These are phyloP conservation scores for Florisuga fusca DNA, from an alignment of 2,797 vertebrate genomes.

Conservation along the genomic window DNA sequence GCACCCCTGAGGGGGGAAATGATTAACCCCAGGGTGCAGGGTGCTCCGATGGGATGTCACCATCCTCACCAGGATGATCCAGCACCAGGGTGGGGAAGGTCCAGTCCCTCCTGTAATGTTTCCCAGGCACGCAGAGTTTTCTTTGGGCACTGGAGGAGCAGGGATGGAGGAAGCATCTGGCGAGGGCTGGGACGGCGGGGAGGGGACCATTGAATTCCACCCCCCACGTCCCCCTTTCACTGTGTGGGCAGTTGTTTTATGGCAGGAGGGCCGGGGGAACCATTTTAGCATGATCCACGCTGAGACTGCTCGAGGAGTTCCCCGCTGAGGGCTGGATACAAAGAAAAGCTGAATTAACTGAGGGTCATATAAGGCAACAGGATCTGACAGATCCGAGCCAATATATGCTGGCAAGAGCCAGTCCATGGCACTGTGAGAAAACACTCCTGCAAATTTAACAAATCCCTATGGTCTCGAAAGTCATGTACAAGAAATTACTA, in stretches of 20 bases:
- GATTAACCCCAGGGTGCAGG: neutral
- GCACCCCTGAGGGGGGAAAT: neutral
- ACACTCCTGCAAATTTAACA: slow-evolving; percentile 73
- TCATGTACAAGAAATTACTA: slow-evolving; percentile 73
- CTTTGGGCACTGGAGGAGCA: neutral
- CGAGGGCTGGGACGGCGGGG: neutral
- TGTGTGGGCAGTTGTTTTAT: slow-evolving; percentile 54
- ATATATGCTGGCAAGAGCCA: slow-evolving; percentile 68
- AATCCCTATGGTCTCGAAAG: slow-evolving; percentile 71
- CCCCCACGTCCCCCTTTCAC: slow-evolving; percentile 42
- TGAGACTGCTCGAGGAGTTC: slow-evolving; percentile 54
- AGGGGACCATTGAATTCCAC: slow-evolving; percentile 49
- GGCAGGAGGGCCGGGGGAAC: slow-evolving; percentile 42
- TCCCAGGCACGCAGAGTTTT: neutral
- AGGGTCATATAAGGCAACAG: slow-evolving; percentile 73
- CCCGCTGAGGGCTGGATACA: slow-evolving; percentile 62
- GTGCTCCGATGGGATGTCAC: fast-evolving
- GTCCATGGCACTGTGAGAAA: slow-evolving; percentile 73
- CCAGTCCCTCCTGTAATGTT: neutral
- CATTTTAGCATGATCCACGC: slow-evolving; percentile 52
- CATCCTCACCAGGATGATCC: fast-evolving
- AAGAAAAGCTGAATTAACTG: slow-evolving; percentile 67
- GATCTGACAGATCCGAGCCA: slow-evolving; percentile 70
- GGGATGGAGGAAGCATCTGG: slow-evolving; percentile 58
- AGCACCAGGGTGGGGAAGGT: neutral